A percentile compares a stretch with the other conserved stretches of the same genome.
Conservation (phyloP, 2,888 invertebrate species). For the Euproctis similis region DNA sequence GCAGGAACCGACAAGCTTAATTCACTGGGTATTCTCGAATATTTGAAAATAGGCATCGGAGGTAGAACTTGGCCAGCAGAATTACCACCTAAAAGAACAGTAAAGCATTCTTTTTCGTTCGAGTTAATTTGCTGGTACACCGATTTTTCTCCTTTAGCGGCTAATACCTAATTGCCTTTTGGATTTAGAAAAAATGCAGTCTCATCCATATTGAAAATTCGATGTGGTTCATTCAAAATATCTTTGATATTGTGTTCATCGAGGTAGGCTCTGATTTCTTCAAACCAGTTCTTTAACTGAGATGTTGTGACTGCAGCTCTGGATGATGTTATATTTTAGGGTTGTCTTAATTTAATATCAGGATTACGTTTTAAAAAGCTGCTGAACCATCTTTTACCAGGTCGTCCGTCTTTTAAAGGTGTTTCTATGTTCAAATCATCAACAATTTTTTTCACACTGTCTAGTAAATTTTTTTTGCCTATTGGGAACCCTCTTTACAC, state of each 20-base stretch:
- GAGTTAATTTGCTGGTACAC: neutral
- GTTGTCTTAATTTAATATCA: conserved; percentile 4
- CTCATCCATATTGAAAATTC: conserved; percentile 1
- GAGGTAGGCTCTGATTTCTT: conserved; percentile 11
- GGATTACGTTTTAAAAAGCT: conserved; percentile 10
- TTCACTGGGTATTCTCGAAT: neutral
- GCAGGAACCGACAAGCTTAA: neutral
- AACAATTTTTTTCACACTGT: conserved; percentile 21
- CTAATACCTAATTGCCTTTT: neutral
- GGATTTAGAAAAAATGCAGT: neutral
- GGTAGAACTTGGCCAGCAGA: conserved; percentile 20
- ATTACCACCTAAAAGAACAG: conserved; percentile 19
- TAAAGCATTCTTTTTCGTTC: conserved; percentile 1
- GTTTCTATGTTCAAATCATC: conserved; percentile 8
- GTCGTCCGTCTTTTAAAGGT: conserved; percentile 16
- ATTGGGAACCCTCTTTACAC: conserved; percentile 11
- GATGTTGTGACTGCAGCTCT: conserved; percentile 11
- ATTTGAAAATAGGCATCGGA: conserved; percentile 17
- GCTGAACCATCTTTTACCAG: conserved; percentile 16
- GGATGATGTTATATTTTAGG: neutral
- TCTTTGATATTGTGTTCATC: conserved; percentile 9
- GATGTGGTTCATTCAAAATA: conserved; percentile 12
- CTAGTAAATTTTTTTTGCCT: conserved; percentile 13
- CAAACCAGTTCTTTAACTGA: conserved; percentile 15
- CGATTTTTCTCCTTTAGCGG: conserved; percentile 1